Evolutionary conservation across 2,113 vertebrate genomes (phyloP).

Genomic region (Seriola dumerili): DNA sequence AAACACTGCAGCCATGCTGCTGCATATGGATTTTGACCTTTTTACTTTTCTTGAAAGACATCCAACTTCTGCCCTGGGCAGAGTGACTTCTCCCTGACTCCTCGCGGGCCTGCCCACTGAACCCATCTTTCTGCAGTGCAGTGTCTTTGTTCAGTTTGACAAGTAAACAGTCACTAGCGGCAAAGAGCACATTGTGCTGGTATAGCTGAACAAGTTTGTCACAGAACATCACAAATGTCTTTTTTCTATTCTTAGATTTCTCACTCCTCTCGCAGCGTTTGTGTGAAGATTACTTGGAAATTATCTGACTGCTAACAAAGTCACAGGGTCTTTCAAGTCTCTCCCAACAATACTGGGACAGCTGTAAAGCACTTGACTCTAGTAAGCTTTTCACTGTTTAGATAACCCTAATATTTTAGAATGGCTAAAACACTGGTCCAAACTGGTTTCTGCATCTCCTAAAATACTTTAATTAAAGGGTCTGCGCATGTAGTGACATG

Average conservation of each 20-base stretch:
- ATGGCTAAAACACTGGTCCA: not conserved
- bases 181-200: not conserved
- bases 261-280: not conserved
- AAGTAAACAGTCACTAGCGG: not conserved
- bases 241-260: not conserved
- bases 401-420: not conserved
- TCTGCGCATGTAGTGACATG: not conserved
- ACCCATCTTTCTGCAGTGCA: conserved; percentile 21
- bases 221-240: not conserved
- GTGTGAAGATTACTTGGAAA: not conserved
- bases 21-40: conserved; percentile 44
- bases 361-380: not conserved
- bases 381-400: not conserved
- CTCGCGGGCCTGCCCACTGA: not conserved
- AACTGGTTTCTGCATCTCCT: not conserved
- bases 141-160: conserved; percentile 8
- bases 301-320: not conserved
- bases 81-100: conserved; percentile 40
- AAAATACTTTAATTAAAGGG: not conserved
- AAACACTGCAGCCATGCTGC: not conserved
- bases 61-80: conserved; percentile 11
- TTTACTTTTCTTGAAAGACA: conserved; percentile 34
- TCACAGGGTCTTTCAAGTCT: not conserved
- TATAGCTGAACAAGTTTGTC: not conserved
- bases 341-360: not conserved